Base-by-base conservation (phyloP, 2,797 vertebrate genomes). In the Myiothlypis chrysogaster region DNA sequence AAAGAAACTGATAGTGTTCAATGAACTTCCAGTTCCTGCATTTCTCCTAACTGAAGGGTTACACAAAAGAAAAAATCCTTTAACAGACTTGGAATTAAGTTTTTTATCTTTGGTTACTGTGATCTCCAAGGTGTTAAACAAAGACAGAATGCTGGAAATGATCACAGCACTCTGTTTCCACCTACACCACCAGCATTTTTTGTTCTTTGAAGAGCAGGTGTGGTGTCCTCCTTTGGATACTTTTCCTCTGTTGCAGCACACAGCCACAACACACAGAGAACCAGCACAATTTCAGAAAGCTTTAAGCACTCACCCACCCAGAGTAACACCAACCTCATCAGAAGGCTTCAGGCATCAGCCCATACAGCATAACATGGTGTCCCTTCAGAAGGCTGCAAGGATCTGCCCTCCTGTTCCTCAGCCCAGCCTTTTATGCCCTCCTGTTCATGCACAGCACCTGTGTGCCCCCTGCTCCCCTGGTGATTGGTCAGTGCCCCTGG, bases 361-460 rank as follows among this genome's bases (percentile, higher is more conserved):
- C 10, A 17, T 12, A 25, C 55, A 57, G 14, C 5, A 2, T 0
- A 24, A 35, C 55, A 25, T 1, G 5, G 2, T 0, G 2, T 17
- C 15, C 0, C n/a, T 5, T 17, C 55, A 17, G 34, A 35, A 57
- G 34, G 34, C 56, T 57, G 23, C 8, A 35, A 18, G n/a, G 5
- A 18, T 4, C 10, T 25, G 23, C 23, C 34, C 23, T 35, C 34
- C 12, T 5, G 23, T 12, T 57, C 56, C n/a, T 1, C 34, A 35
- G 56, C 15, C 56, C 15, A 35, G 15, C 8, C 56, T 57, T 25
- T 18, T 14, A 56, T 15, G 10, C 10, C 23, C 22, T 57, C 55
- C 1, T 11, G 55, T 24, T 24, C 5, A 24, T 57, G 22, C 55
- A 8, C 0, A 1, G n/a, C n/a, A 16, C n/a, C 55, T 24, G 55